These are phyloP conservation scores for Nycticryphes semicollaris DNA, from an alignment of 2,113 vertebrate genomes.

Conservation along the genomic window DNA sequence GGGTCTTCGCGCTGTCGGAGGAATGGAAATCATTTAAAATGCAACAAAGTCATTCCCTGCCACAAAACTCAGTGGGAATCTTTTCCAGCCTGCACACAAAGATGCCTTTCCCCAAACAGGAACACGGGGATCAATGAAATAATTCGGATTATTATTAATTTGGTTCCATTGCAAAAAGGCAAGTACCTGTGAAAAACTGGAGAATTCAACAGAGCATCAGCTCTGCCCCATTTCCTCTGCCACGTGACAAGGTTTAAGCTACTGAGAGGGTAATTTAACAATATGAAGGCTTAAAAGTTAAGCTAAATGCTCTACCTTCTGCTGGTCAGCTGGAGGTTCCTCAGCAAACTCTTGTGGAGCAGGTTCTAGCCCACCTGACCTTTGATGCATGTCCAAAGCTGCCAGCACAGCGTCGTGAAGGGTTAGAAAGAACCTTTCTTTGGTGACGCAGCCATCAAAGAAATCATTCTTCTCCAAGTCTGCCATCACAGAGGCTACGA, in stretches of 20 bases:
- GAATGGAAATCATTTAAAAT: background rate
- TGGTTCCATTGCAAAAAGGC: background rate
- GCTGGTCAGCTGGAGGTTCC: background rate
- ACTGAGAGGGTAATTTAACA: background rate
- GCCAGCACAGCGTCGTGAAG: constrained; percentile 60
- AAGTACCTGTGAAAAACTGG: background rate
- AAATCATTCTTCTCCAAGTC: constrained; percentile 62
- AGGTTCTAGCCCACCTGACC: background rate
- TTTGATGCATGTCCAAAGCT: constrained; percentile 23
- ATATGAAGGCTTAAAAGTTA: background rate
- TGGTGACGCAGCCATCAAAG: constrained; percentile 60
- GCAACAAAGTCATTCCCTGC: background rate
- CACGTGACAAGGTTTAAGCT: background rate
- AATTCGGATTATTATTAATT: background rate
- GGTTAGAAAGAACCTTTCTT: constrained; percentile 63
- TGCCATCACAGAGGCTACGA: constrained; percentile 56
- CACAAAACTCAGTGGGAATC: background rate
- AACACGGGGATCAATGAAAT: background rate
- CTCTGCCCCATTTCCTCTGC: background rate
- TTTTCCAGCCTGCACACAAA: background rate
- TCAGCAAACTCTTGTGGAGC: background rate
- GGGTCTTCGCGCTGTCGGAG: background rate
- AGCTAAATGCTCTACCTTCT: constrained; percentile 46
- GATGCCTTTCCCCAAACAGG: background rate
- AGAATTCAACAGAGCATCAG: background rate